Evolutionary conservation across 2,113 vertebrate genomes (phyloP), one percentile per base, ranked within the genome.

Genomic region (Oceanodroma tethys): DNA sequence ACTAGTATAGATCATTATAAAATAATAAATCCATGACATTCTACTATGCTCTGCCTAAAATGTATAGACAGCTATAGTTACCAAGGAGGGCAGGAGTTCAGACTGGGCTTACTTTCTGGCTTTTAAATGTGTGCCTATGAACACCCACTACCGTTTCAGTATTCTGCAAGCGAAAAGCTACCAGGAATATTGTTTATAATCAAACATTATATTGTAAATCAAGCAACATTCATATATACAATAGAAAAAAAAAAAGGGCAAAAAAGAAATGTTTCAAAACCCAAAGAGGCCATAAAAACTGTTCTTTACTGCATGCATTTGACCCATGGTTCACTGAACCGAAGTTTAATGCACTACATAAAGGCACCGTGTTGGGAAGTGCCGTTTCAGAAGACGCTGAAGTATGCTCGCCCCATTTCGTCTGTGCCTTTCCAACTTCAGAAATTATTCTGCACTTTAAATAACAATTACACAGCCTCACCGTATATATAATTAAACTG

Each of bases 31-130:
- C 25, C 23, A 25, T 12, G 2, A 26, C 29, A 27, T 63, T 68
- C 32, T 32, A 3, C 27, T 48, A 32, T 13, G 30, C 19, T 18
- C 55, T 42, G 1, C 25, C 34, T n/a, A 47, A 78, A 84, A 70
- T 1, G 1, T 50, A 38, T 0, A 17, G 36, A 2, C 1, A 68
- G 10, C 34, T 60, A 27, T 17, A 53, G 45, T 6, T 79, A 36
- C 52, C 47, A 71, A 63, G 56, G n/a, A 89, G 25, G 34, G 23
- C 52, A 72, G 48, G 11, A 81, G 21, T 42, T 21, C 26, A 84
- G 17, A 21, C 16, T 81, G 60, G 20, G 8, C 29, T 84, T 74
- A 27, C 34, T 56, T 95, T 87, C 48, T 52, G 18, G 14, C 30
- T 74, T 67, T 89, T 23, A n/a, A 53, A 20, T 8, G 18, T 16